Evolutionary conservation across 2,797 vertebrate species (phyloP), one percentile per base, ranked within the genome.

Genomic region (Centropyge bicolor): DNA sequence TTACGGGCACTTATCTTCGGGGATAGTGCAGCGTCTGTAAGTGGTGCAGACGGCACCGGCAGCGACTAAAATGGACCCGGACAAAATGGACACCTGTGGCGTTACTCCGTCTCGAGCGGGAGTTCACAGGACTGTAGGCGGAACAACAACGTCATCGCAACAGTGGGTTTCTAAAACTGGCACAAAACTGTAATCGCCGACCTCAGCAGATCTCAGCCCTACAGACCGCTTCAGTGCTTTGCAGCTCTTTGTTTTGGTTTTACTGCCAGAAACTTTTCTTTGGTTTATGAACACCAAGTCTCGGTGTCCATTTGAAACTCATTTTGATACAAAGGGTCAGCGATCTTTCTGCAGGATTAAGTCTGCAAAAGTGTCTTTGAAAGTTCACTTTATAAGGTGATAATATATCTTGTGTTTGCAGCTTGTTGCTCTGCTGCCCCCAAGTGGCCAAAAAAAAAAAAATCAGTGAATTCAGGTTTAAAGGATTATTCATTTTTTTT

Each of bases 71-170:
- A 72, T 19, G 65, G 68, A n/a, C 46, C 68, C 59, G 3, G 55
- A 70, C 54, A 82, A 83, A 77, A 85, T n/a, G 65, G 59, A 43
- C 63, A 83, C 62, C 74, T 78, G 79, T 67, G 6, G 79, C 4
- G 16, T 22, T 27, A 17, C 22, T 31, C 19, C 27, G 24, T 81
- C 63, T 69, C 14, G 19, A 84, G 67, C 5, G 14, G 13, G 12
- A 59, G 59, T 13, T 60, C 49, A 0, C 60, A 56, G 12, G 6
- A 3, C 38, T 27, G 49, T 5, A 8, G 17, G 45, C 27, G 49
- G 22, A 46, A 20, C 13, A 56, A 45, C 24, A 64, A 45, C 6
- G 1, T 1, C 14, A 20, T 11, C 5, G 0, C 0, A 45, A 4
- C 43, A n/a, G 6, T 17, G 6, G 27, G 19, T 1, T 70, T 65